phyloP scores from a whole-genome alignment of 2,113 vertebrate species.

The Bubo bubo region DNA sequence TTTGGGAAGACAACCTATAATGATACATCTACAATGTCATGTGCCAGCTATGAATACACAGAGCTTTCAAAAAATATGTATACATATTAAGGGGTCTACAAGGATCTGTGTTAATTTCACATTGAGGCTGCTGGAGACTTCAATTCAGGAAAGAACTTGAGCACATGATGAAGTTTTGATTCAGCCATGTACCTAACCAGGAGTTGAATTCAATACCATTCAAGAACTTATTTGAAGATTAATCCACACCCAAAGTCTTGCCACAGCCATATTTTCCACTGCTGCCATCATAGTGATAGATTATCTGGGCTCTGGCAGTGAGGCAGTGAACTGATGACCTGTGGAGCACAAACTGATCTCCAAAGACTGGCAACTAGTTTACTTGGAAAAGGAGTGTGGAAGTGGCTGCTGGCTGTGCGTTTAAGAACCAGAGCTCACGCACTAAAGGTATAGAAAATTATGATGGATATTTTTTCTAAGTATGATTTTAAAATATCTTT shows the following conservation, averaged over 20 bases:
- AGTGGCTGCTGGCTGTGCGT: not conserved
- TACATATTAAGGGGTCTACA: not conserved
- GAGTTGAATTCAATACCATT: not conserved
- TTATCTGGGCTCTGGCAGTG: not conserved
- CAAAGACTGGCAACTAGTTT: not conserved
- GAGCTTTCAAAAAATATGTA: not conserved
- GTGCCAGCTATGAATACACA: not conserved
- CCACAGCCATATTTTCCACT: not conserved
- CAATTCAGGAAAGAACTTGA: not conserved
- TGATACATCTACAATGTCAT: not conserved
- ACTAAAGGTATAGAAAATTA: not conserved
- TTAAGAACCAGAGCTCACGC: not conserved
- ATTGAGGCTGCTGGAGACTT: not conserved
- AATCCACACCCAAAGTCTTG: not conserved
- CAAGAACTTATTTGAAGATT: not conserved
- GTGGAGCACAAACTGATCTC: not conserved
- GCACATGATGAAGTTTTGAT: not conserved
- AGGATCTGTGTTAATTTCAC: not conserved
- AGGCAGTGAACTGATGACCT: not conserved
- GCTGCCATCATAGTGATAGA: not conserved
- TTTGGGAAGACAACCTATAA: not conserved
- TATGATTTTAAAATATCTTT: not conserved
- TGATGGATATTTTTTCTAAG: not conserved
- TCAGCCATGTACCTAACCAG: not conserved
- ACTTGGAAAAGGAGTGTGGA: not conserved